Base-by-base conservation (phyloP, 2,113 vertebrate species). In the Thymallus thymallus region DNA sequence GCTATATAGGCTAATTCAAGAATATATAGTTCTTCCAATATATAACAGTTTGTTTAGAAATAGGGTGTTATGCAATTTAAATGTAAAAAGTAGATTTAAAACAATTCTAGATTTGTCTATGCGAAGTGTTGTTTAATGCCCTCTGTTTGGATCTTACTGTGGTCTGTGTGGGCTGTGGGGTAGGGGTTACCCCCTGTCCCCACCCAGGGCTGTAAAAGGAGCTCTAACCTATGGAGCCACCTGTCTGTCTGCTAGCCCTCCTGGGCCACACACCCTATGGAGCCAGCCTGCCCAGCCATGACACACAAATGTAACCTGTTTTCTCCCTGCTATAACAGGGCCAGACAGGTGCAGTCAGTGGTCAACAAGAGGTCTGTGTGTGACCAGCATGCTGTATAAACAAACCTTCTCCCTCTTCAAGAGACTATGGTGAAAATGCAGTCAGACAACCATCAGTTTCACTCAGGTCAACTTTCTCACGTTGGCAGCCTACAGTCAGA, bases 331-430 rank as follows among this genome's bases (percentile, higher is more conserved):
- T 76, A 18, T 51, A 77, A 75, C 82, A 68, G 80, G 68, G 82
- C 70, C 81, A 75, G 79, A 88, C 91, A 91, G 89, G 87, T 88
- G 88, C 60, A 29, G 56, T 69, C 73, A 61, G 46, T 48, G 22
- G 30, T 30, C 70, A 45, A 7, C 60, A 48, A 68, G 63, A 51
- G 60, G 32, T 56, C 60, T 66, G 65, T 67, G 56, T 73, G 41
- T 30, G 24, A 41, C 14, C 26, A 48, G 60, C 29, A 46, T 46
- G 71, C 66, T 64, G 61, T 18, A 22, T 64, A 24, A 14, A 32
- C 46, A 41, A 5, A 41, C 22, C 23, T 1, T 22, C 46, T 30
- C 18, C 26, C 68, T 32, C 68, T 56, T 35, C 35, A 29, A 20
- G 32, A 60, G 60, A 75, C 69, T 58, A 61, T 26, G 68, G 30